Evolutionary conservation across 2,888 invertebrate genomes (phyloP).

Genomic region (Leptinotarsa juncta): DNA sequence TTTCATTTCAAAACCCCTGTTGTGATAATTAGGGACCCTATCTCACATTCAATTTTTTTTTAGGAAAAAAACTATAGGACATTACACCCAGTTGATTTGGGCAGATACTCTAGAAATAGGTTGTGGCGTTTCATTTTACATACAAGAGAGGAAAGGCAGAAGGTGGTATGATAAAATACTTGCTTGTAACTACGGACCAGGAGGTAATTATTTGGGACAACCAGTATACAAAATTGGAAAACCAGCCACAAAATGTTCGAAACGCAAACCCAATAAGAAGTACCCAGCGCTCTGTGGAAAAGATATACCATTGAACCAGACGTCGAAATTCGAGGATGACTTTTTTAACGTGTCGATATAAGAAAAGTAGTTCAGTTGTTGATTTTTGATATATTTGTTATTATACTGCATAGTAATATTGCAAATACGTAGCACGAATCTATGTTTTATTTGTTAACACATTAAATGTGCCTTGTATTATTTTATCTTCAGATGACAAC

Average conservation of each 20-base stretch:
- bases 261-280: constrained; percentile 46
- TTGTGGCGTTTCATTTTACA: constrained; percentile 59
- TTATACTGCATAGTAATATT: too few species aligned
- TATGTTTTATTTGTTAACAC: too few species aligned
- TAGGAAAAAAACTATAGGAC: constrained; percentile 49
- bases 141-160: constrained; percentile 35
- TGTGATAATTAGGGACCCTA: too few species aligned
- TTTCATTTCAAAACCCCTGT: too few species aligned
- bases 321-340: constrained; percentile 26
- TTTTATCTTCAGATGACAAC: too few species aligned
- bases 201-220: constrained; percentile 59
- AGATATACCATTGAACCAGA: constrained; percentile 27
- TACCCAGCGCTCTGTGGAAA: constrained; percentile 57
- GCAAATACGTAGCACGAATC: too few species aligned
- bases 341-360: constrained; percentile 8
- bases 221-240: constrained; percentile 59
- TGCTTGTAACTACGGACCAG: constrained; percentile 63
- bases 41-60: not conserved
- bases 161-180: constrained; percentile 59
- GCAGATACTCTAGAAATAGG: constrained; percentile 60
- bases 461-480: too few species aligned
- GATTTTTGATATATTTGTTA: too few species aligned
- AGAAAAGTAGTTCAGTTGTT: not conserved
- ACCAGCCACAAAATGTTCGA: constrained; percentile 55
- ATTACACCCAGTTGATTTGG: constrained; percentile 64